These are phyloP conservation scores for Nesidiocoris tenuis DNA, from an alignment of 2,888 invertebrate species.

Conservation along the genomic window DNA sequence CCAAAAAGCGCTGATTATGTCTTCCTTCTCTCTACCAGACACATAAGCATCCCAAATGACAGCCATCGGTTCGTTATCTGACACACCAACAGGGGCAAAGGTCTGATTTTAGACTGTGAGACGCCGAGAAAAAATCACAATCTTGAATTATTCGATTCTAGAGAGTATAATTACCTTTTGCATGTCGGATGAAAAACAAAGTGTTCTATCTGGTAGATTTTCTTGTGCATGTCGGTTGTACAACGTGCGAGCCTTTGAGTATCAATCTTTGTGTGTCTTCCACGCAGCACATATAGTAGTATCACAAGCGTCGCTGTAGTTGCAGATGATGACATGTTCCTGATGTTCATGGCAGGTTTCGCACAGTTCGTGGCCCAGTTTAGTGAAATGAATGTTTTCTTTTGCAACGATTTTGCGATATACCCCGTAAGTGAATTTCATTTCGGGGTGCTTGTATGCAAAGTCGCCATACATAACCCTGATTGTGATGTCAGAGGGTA, in stretches of 20 bases:
- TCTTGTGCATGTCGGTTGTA: neutral
- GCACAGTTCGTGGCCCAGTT: slow-evolving; percentile 26
- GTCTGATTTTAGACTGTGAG: neutral
- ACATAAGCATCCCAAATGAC: slow-evolving; percentile 41
- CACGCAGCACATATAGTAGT: neutral
- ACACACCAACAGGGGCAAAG: slow-evolving; percentile 8
- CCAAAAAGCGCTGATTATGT: slow-evolving; percentile 28
- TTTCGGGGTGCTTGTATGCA: slow-evolving; percentile 32
- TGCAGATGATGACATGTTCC: neutral
- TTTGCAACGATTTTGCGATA: slow-evolving; percentile 30
- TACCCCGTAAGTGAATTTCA: slow-evolving; percentile 34
- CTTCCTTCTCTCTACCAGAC: slow-evolving; percentile 45
- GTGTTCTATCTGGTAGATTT: neutral
- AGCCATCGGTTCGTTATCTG: slow-evolving; percentile 15
- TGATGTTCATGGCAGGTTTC: slow-evolving; percentile 1
- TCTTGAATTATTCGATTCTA: slow-evolving; percentile 10
- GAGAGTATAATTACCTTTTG: slow-evolving; percentile 18
- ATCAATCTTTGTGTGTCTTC: neutral
- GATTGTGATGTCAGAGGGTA: slow-evolving; percentile 46
- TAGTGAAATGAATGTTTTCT: slow-evolving; percentile 39
- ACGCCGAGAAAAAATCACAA: neutral
- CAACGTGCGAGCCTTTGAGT: neutral
- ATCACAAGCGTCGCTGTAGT: neutral
- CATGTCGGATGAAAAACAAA: slow-evolving; percentile 6
- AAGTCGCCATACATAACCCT: slow-evolving; percentile 37